Evolutionary conservation across 2,888 invertebrate species (phyloP), one percentile per base, ranked within the genome.

Genomic region (Mamestra brassicae): DNA sequence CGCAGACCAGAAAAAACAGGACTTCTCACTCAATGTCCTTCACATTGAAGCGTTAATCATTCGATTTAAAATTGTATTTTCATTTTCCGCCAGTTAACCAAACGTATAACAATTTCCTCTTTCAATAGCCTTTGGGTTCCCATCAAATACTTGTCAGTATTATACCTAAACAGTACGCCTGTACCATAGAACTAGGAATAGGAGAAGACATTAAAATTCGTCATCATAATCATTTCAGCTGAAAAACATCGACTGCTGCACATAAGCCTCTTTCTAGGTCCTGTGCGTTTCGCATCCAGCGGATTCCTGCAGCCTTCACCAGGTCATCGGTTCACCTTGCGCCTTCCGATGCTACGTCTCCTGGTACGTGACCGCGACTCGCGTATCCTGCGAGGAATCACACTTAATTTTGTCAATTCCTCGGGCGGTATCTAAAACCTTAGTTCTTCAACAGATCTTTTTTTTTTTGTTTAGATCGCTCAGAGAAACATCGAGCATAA

Each of bases 101-200:
- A 61, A 61, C 38, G 26, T 73, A 73, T 74, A 65, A 47, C 68
- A 57, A 84, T 81, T 84, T 74, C 57, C 81, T 38, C 50, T 68
- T 81, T 66, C 68, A 84, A 36, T 74, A 57, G n/a, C 50, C 76
- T 71, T 75, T 81, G 57, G 60, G 13, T 66, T 84, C 58, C 66
- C 38, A 81, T 75, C 60, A 81, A 81, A 76, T 55, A 54, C 85
- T 52, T 75, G 69, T 75, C 75, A 71, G 81, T 61, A 61, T 64
- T 70, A 69, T 81, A 17, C 4, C 10, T 38, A 62, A 34, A 11
- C 52, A 55, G 55, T 57, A 50, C 11, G n/a, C 61, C 42, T 17
- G 11, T 65, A 15, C 42, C 42, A 61, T 42, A 61, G 42, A 42
- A n/a, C 8, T 10, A 17, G 17, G 38, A 38, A 42, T 55, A 4